Evolutionary conservation across 64 coral and sea anemone genomes (phyloP), one percentile per base, ranked within the genome.

Genomic region (Stylophora pistillata): DNA sequence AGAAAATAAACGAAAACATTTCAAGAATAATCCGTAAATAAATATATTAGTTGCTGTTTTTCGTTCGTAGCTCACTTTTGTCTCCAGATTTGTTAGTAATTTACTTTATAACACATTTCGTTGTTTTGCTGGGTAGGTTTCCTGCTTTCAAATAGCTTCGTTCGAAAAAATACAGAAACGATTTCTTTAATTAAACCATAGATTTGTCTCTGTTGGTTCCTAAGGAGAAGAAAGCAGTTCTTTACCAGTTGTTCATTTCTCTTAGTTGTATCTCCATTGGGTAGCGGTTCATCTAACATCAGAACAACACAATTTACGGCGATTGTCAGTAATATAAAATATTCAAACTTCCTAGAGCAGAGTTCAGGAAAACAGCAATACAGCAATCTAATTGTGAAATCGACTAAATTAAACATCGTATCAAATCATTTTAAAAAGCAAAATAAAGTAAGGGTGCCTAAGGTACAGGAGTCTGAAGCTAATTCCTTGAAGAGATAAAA

Each of bases 271-370:
- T 99, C 97, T 32, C 93, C 91, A 32, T 89, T 81, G 29, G 97
- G 97, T 10, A 95, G 88, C 20, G 97, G 97, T 25, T 88, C 91
- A 33, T 99, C 97, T 18, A 99, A 30, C 72, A 87, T 93, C 73
- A 99, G 80, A 18, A 99, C 97, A 25, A 99, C 91, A 58, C 97
- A 99, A 76, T 99, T 99, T 26, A 86, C 94, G 27, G 97, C 97
- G 55, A 99, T 99, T 15, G 94, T 99, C 56, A 99, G 84, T 30
- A 99, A 78, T 57, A 99, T 99, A 87, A 95, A 99, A 92, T 95
- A 95, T 88, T 99, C 97, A 92, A 99, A 99, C 47, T 85, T 89
- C 86, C 86, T 99, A 64, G 29, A 66, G 81, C 65, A 65, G 34
- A 81, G 97, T 95, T 72, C 95, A 95, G 93, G 88, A 91, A 94